phyloP scores from a whole-genome alignment of 2,113 vertebrate genomes.

The Thermophis baileyi region DNA sequence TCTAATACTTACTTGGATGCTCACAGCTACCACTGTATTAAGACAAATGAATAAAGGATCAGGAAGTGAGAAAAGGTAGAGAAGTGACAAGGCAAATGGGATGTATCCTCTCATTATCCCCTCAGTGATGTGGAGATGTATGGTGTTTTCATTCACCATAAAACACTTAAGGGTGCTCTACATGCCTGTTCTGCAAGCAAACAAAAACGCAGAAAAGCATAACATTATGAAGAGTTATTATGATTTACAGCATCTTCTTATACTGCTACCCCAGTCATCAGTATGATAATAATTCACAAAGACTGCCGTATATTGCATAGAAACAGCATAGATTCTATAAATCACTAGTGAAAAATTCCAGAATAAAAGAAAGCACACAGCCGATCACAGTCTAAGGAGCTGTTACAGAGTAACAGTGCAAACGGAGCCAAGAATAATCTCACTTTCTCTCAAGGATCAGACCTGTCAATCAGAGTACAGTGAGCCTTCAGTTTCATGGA shows the following conservation, averaged over 20 bases:
- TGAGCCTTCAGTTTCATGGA: background rate
- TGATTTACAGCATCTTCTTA: background rate
- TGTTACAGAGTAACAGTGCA: background rate
- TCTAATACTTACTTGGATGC: background rate
- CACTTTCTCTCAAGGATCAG: background rate
- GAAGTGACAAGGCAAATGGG: background rate
- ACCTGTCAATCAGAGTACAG: background rate
- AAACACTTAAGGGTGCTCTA: background rate
- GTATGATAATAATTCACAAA: background rate
- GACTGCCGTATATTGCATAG: background rate
- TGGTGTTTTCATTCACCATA: background rate
- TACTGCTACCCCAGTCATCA: background rate
- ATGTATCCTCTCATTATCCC: background rate
- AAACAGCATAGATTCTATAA: background rate
- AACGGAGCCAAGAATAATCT: background rate
- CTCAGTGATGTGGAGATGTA: background rate
- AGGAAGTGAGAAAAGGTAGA: background rate
- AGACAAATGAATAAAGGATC: background rate
- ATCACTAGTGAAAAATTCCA: background rate
- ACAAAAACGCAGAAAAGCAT: background rate
- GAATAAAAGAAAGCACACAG: background rate
- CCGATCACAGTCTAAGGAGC: background rate
- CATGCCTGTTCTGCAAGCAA: background rate
- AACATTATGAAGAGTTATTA: background rate
- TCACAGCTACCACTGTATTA: background rate